These are phyloP conservation scores for Sardinella longiceps DNA, from an alignment of 2,797 vertebrate genomes.

Conservation along the genomic window DNA sequence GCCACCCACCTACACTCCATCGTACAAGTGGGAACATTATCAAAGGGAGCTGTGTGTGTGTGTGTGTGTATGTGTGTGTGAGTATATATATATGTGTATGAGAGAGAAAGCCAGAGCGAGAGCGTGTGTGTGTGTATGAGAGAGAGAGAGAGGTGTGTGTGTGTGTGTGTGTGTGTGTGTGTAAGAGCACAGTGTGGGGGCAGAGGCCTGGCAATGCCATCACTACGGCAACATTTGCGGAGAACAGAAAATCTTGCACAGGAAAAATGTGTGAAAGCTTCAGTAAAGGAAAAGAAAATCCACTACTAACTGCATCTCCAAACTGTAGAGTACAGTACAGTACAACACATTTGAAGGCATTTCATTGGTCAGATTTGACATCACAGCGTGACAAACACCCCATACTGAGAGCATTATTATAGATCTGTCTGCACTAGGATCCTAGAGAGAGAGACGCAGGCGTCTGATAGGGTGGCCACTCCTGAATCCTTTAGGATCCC, in stretches of 20 bases:
- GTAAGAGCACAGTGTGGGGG: background rate
- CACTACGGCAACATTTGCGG: background rate
- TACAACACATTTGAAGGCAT: background rate
- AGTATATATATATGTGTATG: no score
- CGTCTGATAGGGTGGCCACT: no score
- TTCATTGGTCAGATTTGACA: background rate
- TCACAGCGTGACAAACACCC: background rate
- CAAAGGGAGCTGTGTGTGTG: background rate
- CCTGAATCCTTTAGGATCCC: no score
- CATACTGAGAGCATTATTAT: background rate
- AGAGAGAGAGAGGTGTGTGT: no score
- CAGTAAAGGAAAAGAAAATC: background rate
- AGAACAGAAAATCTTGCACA: background rate
- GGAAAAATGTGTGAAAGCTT: background rate
- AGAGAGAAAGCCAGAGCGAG: no score
- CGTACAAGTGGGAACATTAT: background rate
- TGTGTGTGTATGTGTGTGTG: no score
- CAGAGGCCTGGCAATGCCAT: background rate
- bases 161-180: constrained; percentile 8
- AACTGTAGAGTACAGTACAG: background rate
- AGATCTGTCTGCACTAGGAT: background rate
- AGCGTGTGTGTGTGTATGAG: no score
- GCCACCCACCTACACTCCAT: background rate
- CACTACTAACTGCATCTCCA: background rate
- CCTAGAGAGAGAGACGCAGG: background rate